These are phyloP conservation scores for Campoplex nolae DNA, from an alignment of 2,888 invertebrate genomes.

Conservation along the genomic window DNA sequence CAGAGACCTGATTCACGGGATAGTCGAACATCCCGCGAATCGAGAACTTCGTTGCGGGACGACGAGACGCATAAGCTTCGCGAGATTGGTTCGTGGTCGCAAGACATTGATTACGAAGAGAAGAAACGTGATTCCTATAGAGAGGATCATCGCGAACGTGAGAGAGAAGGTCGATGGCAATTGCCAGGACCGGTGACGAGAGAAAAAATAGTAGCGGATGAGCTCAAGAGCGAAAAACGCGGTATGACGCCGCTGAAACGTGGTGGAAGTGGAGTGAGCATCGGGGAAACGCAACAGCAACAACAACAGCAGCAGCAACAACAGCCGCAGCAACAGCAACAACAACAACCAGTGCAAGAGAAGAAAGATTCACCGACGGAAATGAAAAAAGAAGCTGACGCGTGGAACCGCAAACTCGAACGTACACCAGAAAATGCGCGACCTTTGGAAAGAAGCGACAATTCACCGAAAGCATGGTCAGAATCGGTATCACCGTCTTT, in stretches of 20 bases:
- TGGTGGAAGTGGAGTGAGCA: constrained; percentile 66
- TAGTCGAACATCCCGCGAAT: constrained; percentile 86
- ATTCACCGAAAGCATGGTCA: constrained; percentile 84
- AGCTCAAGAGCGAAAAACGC: constrained; percentile 85
- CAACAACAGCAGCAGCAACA: constrained; percentile 67
- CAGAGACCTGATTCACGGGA: constrained; percentile 87
- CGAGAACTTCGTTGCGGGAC: constrained; percentile 83
- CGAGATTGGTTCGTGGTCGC: constrained; percentile 81
- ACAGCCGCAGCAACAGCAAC: constrained; percentile 73
- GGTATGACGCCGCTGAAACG: constrained; percentile 86
- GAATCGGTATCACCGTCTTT: constrained; percentile 83
- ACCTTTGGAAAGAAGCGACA: constrained; percentile 74
- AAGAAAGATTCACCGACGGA: constrained; percentile 85
- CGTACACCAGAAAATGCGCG: constrained; percentile 79
- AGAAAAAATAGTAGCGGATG: constrained; percentile 87
- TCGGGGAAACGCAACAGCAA: constrained; percentile 74
- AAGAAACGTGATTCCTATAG: constrained; percentile 81
- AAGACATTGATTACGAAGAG: constrained; percentile 83
- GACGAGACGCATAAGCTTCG: constrained; percentile 79
- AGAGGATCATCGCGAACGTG: constrained; percentile 80
- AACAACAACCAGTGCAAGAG: constrained; percentile 70
- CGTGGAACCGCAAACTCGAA: constrained; percentile 86
- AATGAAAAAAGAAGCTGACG: constrained; percentile 86
- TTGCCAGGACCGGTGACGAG: constrained; percentile 87
- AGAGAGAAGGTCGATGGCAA: constrained; percentile 76